phyloP scores from a whole-genome alignment of 2,797 vertebrate genomes.

The Pitangus sulphuratus region DNA sequence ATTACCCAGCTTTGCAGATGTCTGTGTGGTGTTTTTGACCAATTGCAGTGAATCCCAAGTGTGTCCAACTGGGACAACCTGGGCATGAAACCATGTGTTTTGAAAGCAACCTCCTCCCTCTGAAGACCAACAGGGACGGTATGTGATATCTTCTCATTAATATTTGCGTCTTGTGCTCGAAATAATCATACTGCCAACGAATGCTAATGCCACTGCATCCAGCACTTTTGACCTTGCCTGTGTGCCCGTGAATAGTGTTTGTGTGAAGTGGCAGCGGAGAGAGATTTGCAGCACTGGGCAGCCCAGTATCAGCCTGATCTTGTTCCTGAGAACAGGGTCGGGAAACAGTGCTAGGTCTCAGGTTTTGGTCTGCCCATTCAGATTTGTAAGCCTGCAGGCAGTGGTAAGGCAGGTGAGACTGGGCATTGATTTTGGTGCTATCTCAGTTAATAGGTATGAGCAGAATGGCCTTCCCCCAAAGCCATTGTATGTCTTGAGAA shows the following conservation, averaged over 20 bases:
- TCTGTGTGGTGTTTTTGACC: not conserved
- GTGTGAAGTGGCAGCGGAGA: not conserved
- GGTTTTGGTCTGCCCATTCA: not conserved
- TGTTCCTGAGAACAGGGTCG: not conserved
- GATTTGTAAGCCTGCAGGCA: not conserved
- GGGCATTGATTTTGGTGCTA: not conserved
- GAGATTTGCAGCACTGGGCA: not conserved
- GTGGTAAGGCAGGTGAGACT: not conserved
- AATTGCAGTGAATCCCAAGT: slow-evolving; percentile 40
- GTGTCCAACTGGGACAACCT: not conserved
- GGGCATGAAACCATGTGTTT: not conserved
- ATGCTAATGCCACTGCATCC: not conserved
- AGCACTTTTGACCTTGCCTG: not conserved
- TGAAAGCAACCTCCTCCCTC: slow-evolving; percentile 10
- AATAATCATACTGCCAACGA: not conserved
- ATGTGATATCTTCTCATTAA: not conserved
- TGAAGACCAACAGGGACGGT: not conserved
- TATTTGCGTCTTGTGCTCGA: not conserved
- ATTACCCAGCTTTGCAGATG: slow-evolving; percentile 33
- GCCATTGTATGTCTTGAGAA: not conserved
- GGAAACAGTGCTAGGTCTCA: not conserved
- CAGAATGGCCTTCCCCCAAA: not conserved
- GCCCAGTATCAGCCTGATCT: not conserved
- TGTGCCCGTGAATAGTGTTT: not conserved
- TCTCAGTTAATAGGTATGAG: not conserved